Conservation (phyloP, 2,113 vertebrate genomes). For the Mugil cephalus region DNA sequence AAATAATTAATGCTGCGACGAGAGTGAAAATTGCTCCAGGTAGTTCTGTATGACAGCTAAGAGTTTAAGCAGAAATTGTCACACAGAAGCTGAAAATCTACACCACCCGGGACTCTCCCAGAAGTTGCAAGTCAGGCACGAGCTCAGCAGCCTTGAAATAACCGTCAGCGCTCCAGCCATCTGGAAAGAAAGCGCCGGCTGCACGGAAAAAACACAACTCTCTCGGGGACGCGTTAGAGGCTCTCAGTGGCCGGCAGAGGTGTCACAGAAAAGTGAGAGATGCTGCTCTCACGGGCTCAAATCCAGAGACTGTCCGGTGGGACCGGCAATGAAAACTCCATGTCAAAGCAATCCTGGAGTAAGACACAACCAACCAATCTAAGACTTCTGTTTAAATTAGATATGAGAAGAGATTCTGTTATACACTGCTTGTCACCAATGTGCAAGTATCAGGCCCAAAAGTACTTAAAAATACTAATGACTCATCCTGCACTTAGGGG, state of each 20-base stretch:
- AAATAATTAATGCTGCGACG: neutral
- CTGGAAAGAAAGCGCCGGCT: neutral
- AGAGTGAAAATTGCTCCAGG: neutral
- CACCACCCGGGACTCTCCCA: conserved; percentile 8
- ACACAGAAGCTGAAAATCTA: conserved; percentile 7
- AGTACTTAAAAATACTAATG: too few species aligned
- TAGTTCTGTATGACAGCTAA: neutral
- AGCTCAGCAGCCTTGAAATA: conserved; percentile 29
- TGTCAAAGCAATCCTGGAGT: conserved; percentile 32
- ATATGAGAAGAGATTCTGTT: too few species aligned
- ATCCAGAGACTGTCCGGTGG: conserved; percentile 24
- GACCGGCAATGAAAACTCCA: conserved; percentile 15
- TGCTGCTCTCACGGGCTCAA: conserved; percentile 5
- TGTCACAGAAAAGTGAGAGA: conserved; percentile 33
- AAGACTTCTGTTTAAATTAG: too few species aligned
- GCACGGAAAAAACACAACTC: conserved; percentile 15
- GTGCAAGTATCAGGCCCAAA: too few species aligned
- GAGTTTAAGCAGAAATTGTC: conserved; percentile 6
- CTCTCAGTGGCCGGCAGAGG: conserved; percentile 23
- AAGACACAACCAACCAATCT: neutral
- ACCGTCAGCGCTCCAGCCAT: conserved; percentile 4
- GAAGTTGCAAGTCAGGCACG: conserved; percentile 16
- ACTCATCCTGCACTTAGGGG: too few species aligned
- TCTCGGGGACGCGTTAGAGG: conserved; percentile 30
- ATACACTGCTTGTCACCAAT: too few species aligned